These are phyloP conservation scores for Cephalopterus ornatus DNA, from an alignment of 2,113 vertebrate species.

Conservation along the genomic window DNA sequence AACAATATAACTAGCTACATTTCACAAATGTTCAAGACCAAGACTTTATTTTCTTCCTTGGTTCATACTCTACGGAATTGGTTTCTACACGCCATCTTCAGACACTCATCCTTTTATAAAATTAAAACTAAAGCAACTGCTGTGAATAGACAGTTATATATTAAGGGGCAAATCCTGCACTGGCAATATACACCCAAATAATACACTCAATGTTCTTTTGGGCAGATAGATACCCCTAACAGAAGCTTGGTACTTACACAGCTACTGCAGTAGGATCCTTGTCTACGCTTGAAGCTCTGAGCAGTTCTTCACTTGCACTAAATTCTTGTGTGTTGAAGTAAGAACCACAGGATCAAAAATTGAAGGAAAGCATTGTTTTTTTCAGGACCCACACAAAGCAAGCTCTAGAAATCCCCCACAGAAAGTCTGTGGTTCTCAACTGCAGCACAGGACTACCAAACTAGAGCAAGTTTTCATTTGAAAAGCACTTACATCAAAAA, in stretches of 20 bases:
- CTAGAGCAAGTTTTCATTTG: not conserved
- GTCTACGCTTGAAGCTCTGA: not conserved
- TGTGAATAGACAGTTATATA: not conserved
- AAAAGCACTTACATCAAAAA: not conserved
- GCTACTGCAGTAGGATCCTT: not conserved
- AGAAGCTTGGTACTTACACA: not conserved
- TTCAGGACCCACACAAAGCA: not conserved
- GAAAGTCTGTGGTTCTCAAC: not conserved
- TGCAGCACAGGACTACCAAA: not conserved
- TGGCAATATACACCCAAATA: not conserved
- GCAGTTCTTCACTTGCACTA: not conserved
- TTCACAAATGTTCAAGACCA: not conserved
- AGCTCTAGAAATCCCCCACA: not conserved
- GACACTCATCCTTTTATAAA: not conserved
- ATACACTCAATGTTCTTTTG: not conserved
- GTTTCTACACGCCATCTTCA: not conserved
- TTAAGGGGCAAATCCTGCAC: not conserved
- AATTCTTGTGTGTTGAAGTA: not conserved
- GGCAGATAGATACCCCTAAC: not conserved
- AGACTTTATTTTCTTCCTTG: not conserved
- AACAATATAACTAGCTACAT: not conserved
- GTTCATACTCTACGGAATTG: not conserved
- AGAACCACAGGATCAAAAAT: not conserved
- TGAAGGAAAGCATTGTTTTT: not conserved
- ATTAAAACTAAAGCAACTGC: not conserved